Conservation (phyloP, 2,888 invertebrate species). For the Drosophila rellima region DNA sequence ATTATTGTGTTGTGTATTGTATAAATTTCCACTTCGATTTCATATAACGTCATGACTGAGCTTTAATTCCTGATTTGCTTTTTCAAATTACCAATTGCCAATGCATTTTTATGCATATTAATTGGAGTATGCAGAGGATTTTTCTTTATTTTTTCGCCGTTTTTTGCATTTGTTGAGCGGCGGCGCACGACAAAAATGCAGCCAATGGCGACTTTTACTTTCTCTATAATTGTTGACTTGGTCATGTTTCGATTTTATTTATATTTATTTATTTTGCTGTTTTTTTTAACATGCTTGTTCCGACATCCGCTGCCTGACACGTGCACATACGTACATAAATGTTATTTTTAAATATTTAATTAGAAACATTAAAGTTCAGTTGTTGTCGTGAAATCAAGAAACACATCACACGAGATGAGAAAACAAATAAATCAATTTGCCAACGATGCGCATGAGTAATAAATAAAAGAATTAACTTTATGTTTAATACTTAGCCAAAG, state of each 20-base stretch:
- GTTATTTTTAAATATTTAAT: constrained; percentile 58
- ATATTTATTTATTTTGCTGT: constrained; percentile 34
- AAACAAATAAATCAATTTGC: constrained; percentile 16
- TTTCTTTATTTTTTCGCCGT: constrained; percentile 15
- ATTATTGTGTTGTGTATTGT: constrained; percentile 30
- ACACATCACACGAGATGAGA: background rate
- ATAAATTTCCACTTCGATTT: constrained; percentile 21
- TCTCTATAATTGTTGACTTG: constrained; percentile 76
- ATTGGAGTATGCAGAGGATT: constrained; percentile 50
- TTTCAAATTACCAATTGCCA: constrained; percentile 19
- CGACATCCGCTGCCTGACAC: constrained; percentile 55
- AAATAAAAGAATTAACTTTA: constrained; percentile 17
- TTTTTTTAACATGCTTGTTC: constrained; percentile 17
- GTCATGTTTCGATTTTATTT: constrained; percentile 56
- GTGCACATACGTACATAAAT: constrained; percentile 18
- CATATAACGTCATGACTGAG: constrained; percentile 8
- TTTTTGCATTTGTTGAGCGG: constrained; percentile 11
- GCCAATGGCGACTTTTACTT: constrained; percentile 54
- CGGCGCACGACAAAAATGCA: constrained; percentile 40
- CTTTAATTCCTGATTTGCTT: constrained; percentile 37
- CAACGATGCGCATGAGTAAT: constrained; percentile 39
- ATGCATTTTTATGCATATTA: constrained; percentile 47
- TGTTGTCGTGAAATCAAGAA: constrained; percentile 12
- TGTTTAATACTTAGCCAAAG: constrained; percentile 37
- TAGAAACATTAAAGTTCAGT: constrained; percentile 35